Evolutionary conservation across 2,888 invertebrate species (phyloP), one percentile per base, ranked within the genome.

Genomic region (Chrysolina haemoptera): DNA sequence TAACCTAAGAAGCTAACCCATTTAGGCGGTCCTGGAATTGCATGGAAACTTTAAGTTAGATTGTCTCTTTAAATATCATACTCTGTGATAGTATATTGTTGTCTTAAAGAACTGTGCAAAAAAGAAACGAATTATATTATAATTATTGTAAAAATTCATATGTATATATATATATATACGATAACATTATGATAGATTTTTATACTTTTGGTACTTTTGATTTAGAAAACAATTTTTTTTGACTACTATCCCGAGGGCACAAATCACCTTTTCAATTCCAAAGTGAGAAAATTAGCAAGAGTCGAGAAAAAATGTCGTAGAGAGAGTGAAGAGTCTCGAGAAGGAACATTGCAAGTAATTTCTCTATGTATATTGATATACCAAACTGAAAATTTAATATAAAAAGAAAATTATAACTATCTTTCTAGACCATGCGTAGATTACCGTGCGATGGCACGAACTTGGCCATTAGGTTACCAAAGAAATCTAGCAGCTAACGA

Each of bases 1-100:
- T 76, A 76, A 79, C 76, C 79, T 78, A 79, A 75, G 73, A 73
- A 78, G 78, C 78, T 72, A 76, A 78, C 50, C 67, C 66, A 68
- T 67, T 66, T 74, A 76, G 74, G 62, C 62, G 74, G 75, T 71
- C 72, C 70, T 77, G 73, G 77, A 71, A 68, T 62, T 70, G 59
- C 70, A 71, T 71, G 75, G 65, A 71, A 74, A 72, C 65, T 71
- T 76, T 77, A 70, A 76, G 77, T 75, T 76, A 76, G 74, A 72
- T 63, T 75, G 53, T 75, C 68, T 77, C 75, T 72, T 77, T 72
- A 74, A 77, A 77, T 77, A 77, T 77, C 77, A 77, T 77, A 76
- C 75, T 77, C 77, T 77, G 77, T 77, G 77, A 77, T 77, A 77
- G 75, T 72, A 77, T 77, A 77, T 77, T 77, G 74, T 77, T 75